Percentiles rank a stretch among this genome's conserved stretches.
Evolutionary conservation across 2,113 vertebrate species (phyloP).

Genomic region (Spilogale gracilis): DNA sequence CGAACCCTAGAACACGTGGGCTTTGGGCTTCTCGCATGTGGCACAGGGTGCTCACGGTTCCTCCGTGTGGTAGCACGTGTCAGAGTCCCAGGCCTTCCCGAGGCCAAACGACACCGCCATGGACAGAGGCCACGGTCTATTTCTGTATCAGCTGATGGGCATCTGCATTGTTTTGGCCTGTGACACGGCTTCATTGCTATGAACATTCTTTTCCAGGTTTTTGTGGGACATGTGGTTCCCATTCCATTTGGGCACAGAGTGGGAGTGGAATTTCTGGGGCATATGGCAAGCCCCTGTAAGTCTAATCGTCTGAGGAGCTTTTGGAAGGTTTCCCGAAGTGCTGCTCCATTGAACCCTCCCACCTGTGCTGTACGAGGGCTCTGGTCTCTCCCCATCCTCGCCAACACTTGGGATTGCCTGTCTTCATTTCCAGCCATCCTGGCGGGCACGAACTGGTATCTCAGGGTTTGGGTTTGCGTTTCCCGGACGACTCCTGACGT

Average conservation of each 20-base stretch:
- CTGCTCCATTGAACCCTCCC: too few relatives aligned
- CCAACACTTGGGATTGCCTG: too few relatives aligned
- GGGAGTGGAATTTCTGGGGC: background rate
- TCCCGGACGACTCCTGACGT: background rate
- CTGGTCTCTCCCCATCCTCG: background rate
- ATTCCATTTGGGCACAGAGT: background rate
- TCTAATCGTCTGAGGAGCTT: background rate
- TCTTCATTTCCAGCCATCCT: background rate
- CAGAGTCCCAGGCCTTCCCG: background rate
- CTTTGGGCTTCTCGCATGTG: background rate
- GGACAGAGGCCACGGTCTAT: background rate
- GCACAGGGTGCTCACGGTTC: background rate
- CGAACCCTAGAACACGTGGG: background rate
- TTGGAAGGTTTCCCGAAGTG: background rate
- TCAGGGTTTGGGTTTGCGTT: background rate
- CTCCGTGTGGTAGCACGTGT: background rate
- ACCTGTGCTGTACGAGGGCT: background rate
- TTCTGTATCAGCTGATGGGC: background rate
- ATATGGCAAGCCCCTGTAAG: background rate
- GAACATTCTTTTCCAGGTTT: background rate
- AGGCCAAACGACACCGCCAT: background rate
- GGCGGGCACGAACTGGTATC: too few relatives aligned
- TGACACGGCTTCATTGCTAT: background rate
- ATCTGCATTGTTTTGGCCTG: background rate
- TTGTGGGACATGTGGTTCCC: background rate